These are phyloP conservation scores for Noturus placidus DNA, from an alignment of 2,113 vertebrate species.

Conservation along the genomic window DNA sequence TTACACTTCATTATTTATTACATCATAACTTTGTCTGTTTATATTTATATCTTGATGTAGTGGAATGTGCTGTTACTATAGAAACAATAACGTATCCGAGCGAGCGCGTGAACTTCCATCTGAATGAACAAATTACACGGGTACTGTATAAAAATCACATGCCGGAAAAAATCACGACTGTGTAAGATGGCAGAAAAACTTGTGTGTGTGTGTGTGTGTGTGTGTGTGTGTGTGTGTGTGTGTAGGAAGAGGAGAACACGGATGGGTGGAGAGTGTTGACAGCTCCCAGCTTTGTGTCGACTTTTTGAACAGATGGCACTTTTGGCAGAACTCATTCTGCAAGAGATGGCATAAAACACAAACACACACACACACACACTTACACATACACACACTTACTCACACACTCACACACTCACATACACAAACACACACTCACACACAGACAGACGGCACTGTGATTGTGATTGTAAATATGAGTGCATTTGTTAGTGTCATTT, in stretches of 20 bases:
- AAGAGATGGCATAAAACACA: constrained; percentile 55
- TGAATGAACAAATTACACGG: not conserved
- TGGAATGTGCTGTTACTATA: not conserved
- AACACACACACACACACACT: constrained; percentile 54
- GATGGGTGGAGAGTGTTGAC: constrained; percentile 41
- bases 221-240: constrained; percentile 25
- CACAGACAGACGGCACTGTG: not conserved
- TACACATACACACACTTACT: constrained; percentile 14
- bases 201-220: constrained; percentile 23
- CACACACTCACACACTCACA: constrained; percentile 56
- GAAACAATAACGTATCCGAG: not conserved
- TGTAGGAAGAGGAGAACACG: constrained; percentile 17
- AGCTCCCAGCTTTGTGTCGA: constrained; percentile 32
- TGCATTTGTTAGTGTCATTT: constrained; percentile 7
- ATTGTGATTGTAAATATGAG: constrained; percentile 24
- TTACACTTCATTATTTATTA: not conserved
- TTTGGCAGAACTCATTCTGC: constrained; percentile 64
- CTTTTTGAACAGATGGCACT: constrained; percentile 71
- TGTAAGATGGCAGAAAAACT: not conserved
- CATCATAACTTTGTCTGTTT: not conserved
- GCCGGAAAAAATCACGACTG: too few relatives aligned
- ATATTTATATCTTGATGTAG: not conserved
- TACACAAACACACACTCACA: constrained; percentile 51
- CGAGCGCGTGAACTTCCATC: not conserved
- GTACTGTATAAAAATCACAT: not conserved